Conservation (phyloP, 2,888 invertebrate species). For the Catocala nupta region DNA sequence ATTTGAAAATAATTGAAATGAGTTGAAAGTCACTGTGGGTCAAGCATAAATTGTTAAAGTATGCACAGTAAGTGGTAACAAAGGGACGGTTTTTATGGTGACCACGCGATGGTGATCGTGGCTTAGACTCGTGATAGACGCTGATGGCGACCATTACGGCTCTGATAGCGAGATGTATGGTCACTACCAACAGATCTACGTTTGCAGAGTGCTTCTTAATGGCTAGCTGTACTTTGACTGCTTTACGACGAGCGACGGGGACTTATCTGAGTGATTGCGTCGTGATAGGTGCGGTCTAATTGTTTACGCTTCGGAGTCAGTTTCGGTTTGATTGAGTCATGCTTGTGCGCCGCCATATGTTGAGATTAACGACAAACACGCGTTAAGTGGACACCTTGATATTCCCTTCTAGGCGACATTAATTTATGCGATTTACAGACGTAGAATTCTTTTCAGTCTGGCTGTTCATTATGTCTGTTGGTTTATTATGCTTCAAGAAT, state of each 20-base stretch:
- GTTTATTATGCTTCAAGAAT: too few relatives aligned
- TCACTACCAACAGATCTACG: conserved; percentile 48
- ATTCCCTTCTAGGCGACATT: too few relatives aligned
- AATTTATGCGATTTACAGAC: too few relatives aligned
- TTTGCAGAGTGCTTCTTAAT: conserved; percentile 39
- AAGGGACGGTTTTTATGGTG: conserved; percentile 49
- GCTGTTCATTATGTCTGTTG: too few relatives aligned
- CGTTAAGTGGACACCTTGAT: too few relatives aligned
- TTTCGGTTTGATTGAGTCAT: too few relatives aligned
- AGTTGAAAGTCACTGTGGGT: too few relatives aligned
- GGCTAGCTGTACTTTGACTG: conserved; percentile 43
- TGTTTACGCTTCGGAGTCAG: not conserved
- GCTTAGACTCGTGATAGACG: conserved; percentile 50
- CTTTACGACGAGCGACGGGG: conserved; percentile 38
- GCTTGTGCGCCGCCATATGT: too few relatives aligned
- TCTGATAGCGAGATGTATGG: conserved; percentile 54
- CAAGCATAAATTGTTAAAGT: too few relatives aligned
- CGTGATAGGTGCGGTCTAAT: conserved; percentile 31
- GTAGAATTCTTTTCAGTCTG: too few relatives aligned
- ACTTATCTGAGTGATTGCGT: conserved; percentile 38
- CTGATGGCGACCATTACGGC: conserved; percentile 51
- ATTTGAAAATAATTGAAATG: too few relatives aligned
- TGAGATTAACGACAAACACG: too few relatives aligned
- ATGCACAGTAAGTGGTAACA: conserved; percentile 11
- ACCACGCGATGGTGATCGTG: conserved; percentile 39